Evolutionary conservation across 1,140 invertebrate genomes (phyloP), one percentile per base, ranked within the genome.

Genomic region (Saccostrea cuccullata): DNA sequence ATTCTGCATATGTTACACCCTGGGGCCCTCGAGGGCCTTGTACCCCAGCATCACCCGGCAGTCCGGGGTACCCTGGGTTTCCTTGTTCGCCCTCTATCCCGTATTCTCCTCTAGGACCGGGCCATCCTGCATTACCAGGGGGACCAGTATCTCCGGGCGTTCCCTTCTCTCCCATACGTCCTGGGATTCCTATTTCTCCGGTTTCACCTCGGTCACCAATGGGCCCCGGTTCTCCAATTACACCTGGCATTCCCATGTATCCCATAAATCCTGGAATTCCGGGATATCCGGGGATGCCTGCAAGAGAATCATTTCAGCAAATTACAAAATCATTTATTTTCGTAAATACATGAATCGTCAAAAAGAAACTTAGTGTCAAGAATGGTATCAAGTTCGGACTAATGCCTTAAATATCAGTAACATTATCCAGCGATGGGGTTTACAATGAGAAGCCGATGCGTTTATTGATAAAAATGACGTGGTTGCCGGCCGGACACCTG

Each of bases 151-250:
- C 55, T 8, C 82, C 82, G 1, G 40, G 40, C 9, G 55, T 55
- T n/a, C 82, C 82, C 12, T n/a, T 84, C 40, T 84, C 40, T 55
- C 82, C 82, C 55, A 84, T 55, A 12, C 55, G 47, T 55, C 82
- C 82, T 4, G 30, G 26, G 30, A 77, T 77, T 26, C 70, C 70
- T 2, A 11, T 26, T 12, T 77, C 70, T 12, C 70, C 70, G 2
- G 23, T 15, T 5, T 77, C 70, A 12, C 70, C 70, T 77, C 11
- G 26, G 8, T 77, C 70, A 4, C 70, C 70, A 3, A 11, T 26
- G 26, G 23, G 70, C 26, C 70, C 70, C 1, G 70, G 26, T 36
- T 77, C 12, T 36, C 70, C 70, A 15, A 77, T 77, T 13, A 30
- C 26, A 36, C 70, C 70, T 15, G 1, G 23, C 70, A 77, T 13